Percentiles rank a stretch among this genome's conserved stretches.
Evolutionary conservation across 2,113 vertebrate genomes (phyloP).

Genomic region (Rhodinocichla rosea): DNA sequence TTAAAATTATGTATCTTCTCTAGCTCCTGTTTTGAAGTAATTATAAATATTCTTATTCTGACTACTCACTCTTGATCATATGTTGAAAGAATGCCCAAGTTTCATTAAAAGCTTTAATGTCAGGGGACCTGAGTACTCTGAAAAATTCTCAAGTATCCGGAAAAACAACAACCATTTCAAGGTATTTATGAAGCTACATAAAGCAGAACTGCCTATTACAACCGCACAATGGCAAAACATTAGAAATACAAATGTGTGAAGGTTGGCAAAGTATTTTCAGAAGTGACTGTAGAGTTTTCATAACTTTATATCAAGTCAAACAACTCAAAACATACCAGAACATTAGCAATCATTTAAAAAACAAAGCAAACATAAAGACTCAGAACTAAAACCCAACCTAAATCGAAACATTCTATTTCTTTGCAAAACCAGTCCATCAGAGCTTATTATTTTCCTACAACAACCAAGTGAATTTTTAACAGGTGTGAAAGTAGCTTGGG

Average conservation of each 20-base stretch:
- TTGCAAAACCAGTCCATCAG: neutral
- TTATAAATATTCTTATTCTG: neutral
- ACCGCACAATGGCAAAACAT: neutral
- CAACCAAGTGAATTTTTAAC: neutral
- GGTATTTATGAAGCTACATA: neutral
- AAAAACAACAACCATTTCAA: neutral
- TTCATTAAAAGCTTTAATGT: neutral
- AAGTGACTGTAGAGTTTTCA: neutral
- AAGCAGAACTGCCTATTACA: neutral
- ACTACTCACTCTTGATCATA: neutral
- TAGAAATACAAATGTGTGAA: neutral
- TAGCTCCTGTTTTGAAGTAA: neutral
- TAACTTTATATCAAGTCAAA: neutral
- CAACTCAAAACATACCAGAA: neutral
- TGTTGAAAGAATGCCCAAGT: neutral
- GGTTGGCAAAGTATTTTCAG: neutral
- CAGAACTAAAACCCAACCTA: neutral
- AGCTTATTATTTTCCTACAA: neutral
- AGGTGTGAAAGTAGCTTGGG: neutral
- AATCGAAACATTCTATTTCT: neutral
- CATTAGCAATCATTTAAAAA: neutral
- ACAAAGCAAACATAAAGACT: neutral
- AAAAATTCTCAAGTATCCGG: neutral
- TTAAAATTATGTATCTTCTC: neutral
- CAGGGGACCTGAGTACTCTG: neutral